phyloP scores from a whole-genome alignment of 2,797 vertebrate species.

The Ctenopoma kingsleyae region DNA sequence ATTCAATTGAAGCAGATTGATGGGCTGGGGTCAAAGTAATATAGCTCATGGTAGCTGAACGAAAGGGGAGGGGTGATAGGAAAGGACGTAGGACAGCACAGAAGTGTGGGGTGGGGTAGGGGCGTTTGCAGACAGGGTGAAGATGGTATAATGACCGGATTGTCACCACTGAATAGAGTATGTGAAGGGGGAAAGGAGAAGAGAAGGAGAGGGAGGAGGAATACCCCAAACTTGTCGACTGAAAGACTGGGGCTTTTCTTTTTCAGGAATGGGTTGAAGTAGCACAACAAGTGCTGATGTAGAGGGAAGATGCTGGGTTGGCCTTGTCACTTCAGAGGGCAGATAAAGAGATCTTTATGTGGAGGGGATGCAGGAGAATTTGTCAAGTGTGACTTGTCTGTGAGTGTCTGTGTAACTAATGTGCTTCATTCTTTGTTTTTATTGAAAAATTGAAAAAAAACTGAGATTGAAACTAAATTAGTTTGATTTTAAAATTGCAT shows the following conservation, averaged over 20 bases:
- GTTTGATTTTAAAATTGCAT: slow-evolving; percentile 9
- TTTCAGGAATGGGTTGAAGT: slow-evolving; percentile 73
- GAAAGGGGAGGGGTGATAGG: slow-evolving; percentile 75
- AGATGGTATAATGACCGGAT: slow-evolving; percentile 92
- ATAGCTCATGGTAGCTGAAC: slow-evolving; percentile 90
- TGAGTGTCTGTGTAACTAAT: slow-evolving; percentile 47
- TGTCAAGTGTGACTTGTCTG: slow-evolving; percentile 66
- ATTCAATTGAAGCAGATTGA: slow-evolving; percentile 99
- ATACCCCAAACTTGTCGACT: slow-evolving; percentile 72
- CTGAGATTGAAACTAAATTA: slow-evolving; percentile 15
- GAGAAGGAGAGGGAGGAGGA: slow-evolving; percentile 54
- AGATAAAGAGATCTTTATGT: slow-evolving; percentile 80
- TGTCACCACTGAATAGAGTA: slow-evolving; percentile 89
- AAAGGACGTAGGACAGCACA: slow-evolving; percentile 64
- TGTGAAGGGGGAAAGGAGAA: slow-evolving; percentile 35
- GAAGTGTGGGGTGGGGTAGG: slow-evolving; percentile 71
- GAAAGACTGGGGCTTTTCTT: slow-evolving; percentile 82
- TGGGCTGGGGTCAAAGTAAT: slow-evolving; percentile 99
- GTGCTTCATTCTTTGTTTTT: slow-evolving; percentile 9
- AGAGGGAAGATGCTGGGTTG: slow-evolving; percentile 62
- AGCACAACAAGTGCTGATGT: slow-evolving; percentile 83
- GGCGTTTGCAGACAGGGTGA: slow-evolving; percentile 67
- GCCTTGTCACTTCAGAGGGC: slow-evolving; percentile 77
- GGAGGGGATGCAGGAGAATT: slow-evolving; percentile 60
- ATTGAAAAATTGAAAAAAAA: neutral